Evolutionary conservation across 2,113 vertebrate species (phyloP).

Genomic region (Apodemus speciosus): DNA sequence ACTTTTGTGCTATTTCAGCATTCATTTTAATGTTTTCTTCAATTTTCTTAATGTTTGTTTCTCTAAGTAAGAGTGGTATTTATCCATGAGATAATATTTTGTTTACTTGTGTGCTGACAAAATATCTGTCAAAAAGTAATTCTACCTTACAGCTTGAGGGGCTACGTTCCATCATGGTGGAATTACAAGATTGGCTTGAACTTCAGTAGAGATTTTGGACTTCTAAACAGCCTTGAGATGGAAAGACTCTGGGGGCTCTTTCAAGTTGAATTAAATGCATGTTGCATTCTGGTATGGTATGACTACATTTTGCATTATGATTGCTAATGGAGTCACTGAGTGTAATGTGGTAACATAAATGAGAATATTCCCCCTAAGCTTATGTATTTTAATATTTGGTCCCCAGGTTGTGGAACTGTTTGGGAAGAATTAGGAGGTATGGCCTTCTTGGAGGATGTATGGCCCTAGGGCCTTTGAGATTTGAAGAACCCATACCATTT

Average conservation of each 20-base stretch:
- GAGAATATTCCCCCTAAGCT: not conserved
- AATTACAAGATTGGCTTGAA: not conserved
- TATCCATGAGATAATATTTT: not conserved
- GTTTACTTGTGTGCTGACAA: not conserved
- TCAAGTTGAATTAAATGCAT: not conserved
- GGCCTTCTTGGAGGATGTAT: not conserved
- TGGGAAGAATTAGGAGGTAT: not conserved
- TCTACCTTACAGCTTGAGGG: not conserved
- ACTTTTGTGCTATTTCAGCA: not conserved
- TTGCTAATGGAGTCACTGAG: not conserved
- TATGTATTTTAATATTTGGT: not conserved
- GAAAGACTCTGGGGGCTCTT: not conserved
- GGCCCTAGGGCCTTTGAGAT: not conserved
- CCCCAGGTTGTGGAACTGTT: not conserved
- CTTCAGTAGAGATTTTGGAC: not conserved
- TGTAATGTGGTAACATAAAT: not conserved
- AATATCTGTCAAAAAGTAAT: not conserved
- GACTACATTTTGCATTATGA: not conserved
- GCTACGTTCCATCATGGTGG: not conserved
- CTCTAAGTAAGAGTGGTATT: not conserved
- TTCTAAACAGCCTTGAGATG: not conserved
- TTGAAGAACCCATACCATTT: not conserved
- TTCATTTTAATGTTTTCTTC: not conserved
- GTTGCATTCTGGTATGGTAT: not conserved
- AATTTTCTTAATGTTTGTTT: not conserved